phyloP scores from a whole-genome alignment of 1,140 invertebrate species.

The Cherax quadricarinatus region DNA sequence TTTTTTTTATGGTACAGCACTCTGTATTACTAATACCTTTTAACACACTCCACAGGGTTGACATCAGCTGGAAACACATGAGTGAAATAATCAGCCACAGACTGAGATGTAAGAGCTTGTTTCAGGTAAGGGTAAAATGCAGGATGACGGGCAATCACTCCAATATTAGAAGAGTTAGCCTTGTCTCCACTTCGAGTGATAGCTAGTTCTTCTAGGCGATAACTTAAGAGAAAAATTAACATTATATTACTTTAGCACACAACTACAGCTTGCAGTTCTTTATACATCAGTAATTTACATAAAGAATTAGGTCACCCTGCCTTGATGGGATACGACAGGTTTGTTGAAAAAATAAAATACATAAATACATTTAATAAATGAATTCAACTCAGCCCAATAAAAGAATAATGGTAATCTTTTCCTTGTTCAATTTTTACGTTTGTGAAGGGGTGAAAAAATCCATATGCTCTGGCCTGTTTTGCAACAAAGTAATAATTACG shows the following conservation, averaged over 20 bases:
- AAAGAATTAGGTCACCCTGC: no score
- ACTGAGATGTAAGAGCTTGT: conserved; percentile 76
- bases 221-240: conserved; percentile 72
- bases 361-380: no score
- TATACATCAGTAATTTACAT: no score
- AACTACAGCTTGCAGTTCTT: neutral
- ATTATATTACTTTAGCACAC: neutral
- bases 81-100: conserved; percentile 77
- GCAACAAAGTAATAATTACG: no score
- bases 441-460: no score
- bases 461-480: no score
- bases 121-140: conserved; percentile 77
- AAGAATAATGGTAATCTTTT: no score
- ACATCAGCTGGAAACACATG: conserved; percentile 76
- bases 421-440: no score
- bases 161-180: conserved; percentile 79
- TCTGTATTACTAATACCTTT: conserved; percentile 25
- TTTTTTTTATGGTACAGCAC: no score
- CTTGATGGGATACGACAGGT: no score
- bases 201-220: conserved; percentile 78
- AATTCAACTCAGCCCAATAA: no score
- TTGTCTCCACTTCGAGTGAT: conserved; percentile 80
- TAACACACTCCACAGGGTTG: conserved; percentile 43
- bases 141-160: conserved; percentile 79
- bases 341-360: no score